Percentiles rank a stretch among this genome's conserved stretches.
phyloP scores from a whole-genome alignment of 1,140 invertebrate genomes.

The Maniola jurtina region DNA sequence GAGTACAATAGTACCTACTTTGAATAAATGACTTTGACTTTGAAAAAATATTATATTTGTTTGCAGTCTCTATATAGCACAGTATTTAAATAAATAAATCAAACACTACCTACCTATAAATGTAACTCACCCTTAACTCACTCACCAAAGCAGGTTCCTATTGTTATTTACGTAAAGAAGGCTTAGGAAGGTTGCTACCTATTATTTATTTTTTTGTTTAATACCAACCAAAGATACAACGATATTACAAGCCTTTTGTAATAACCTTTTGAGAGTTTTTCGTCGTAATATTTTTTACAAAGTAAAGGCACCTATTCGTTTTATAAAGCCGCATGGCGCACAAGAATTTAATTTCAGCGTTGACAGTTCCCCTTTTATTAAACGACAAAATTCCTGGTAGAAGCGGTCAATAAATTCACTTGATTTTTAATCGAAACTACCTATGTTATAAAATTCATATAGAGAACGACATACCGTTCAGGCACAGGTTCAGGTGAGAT shows the following conservation, averaged over 20 bases:
- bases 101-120: no score
- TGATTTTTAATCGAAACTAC: slow-evolving; percentile 40
- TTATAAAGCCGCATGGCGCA: slow-evolving; percentile 38
- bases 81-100: no score
- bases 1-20: no score
- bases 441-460: slow-evolving; percentile 34
- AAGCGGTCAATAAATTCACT: slow-evolving; percentile 51
- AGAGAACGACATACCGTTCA: no score
- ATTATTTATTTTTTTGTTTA: not conserved
- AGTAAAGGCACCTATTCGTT: slow-evolving; percentile 39
- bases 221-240: not conserved
- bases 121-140: no score
- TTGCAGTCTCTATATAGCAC: no score
- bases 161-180: not conserved
- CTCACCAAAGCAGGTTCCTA: no score
- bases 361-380: slow-evolving; percentile 46
- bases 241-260: slow-evolving; percentile 12
- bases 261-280: slow-evolving; percentile 12
- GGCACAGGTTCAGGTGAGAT: no score
- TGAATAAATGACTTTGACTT: no score
- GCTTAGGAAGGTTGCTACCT: not conserved
- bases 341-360: slow-evolving; percentile 52
- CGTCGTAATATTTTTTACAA: slow-evolving; percentile 35
- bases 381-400: slow-evolving; percentile 41
- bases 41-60: no score